A percentile compares a stretch with the other conserved stretches of the same genome.
Conservation (phyloP, 2,888 invertebrate species). For the Scrobipalpa atriplicella region DNA sequence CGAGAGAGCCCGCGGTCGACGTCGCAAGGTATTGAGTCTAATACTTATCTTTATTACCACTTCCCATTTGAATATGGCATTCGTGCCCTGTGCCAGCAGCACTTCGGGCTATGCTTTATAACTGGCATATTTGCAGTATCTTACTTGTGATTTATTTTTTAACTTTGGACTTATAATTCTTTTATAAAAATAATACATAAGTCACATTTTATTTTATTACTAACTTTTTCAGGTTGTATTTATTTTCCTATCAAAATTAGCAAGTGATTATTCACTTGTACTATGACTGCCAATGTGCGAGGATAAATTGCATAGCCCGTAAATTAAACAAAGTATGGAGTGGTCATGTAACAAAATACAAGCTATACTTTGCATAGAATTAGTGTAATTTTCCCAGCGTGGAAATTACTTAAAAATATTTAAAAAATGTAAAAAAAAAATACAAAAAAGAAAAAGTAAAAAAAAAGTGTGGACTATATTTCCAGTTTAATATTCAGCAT, state of each 20-base stretch:
- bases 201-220: constrained; percentile 17
- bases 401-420: constrained; percentile 79
- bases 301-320: constrained; percentile 81
- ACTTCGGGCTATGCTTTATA: constrained; percentile 82
- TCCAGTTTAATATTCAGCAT: constrained; percentile 84
- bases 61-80: constrained; percentile 74
- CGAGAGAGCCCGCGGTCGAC: constrained; percentile 55
- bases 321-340: constrained; percentile 81
- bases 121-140: constrained; percentile 81
- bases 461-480: constrained; percentile 79
- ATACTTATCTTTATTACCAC: constrained; percentile 72
- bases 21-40: constrained; percentile 72
- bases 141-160: constrained; percentile 66
- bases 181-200: background rate
- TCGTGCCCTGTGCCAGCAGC: constrained; percentile 64
- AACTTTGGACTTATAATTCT: background rate
- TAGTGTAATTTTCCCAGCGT: constrained; percentile 93
- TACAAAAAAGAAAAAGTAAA: constrained; percentile 53
- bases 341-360: constrained; percentile 85
- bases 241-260: constrained; percentile 36
- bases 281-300: constrained; percentile 79
- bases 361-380: constrained; percentile 97
- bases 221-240: constrained; percentile 32
- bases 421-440: constrained; percentile 56
- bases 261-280: constrained; percentile 70